Base-by-base conservation (phyloP, 53 echinoderm and acorn worm genomes). In the Arbacia lixula region DNA sequence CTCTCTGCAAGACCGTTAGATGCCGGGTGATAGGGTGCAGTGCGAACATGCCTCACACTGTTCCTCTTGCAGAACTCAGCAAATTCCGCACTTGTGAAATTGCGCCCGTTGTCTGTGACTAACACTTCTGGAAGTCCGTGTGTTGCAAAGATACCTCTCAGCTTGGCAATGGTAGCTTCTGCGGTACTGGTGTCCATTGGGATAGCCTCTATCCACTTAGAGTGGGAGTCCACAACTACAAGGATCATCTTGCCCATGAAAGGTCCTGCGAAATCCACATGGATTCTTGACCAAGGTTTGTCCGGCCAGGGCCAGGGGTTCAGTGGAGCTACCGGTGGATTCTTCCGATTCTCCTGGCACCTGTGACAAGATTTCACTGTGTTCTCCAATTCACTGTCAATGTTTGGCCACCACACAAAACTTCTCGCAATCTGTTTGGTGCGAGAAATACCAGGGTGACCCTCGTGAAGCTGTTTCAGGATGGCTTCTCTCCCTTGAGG, bases 251-350 rank as follows among this genome's bases (percentile, higher is more conserved):
- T 86, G 16, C 60, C 60, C 33, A 76, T 31, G 33, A 86, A 42
- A 8, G 86, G 61, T 1, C 81, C 78, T 1, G 83, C 90, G 39
- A 52, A 86, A 36, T 86, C 86, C 29, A 90, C 39, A 57, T 90
- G 86, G 0, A 90, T 62, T 64, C 86, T 72, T 39, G 52, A 62
- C 89, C 89, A 89, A 19, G 80, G 85, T 25, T 51, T 53, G 1
- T 85, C 71, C 56, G 90, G 86, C 86, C 72, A 90, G 2, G 52
- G 53, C 90, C 83, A 90, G 0, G 66, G 83, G 38, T 86, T 60
- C 3, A 86, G 83, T 9, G 86, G 86, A 14, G 90, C 74, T 5
- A 34, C 37, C 9, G 86, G 36, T 12, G 86, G 90, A 14, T 4
- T 53, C 27, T 49, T 29, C 9, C 86, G 72, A 26, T 86, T n/a